Conservation (phyloP, 1,140 invertebrate species). For the Frieseomelitta varia region DNA sequence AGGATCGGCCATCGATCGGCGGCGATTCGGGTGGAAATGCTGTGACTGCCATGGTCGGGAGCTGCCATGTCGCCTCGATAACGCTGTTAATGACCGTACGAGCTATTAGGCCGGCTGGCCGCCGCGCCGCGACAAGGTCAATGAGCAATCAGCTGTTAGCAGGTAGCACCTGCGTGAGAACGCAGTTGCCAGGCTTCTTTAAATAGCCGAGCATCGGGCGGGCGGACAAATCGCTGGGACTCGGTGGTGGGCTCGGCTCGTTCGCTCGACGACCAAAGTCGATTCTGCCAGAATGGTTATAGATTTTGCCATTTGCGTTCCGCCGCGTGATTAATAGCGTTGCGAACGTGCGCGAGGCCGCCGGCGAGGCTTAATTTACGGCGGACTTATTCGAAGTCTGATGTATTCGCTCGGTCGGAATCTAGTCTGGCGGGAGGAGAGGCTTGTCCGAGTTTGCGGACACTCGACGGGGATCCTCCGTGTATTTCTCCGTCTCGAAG, state of each 20-base stretch:
- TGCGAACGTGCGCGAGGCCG: slow-evolving; percentile 1
- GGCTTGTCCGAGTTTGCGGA: background rate
- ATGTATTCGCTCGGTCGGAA: slow-evolving; percentile 13
- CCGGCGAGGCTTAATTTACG: slow-evolving; percentile 23
- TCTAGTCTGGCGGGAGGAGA: background rate
- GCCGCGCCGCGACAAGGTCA: slow-evolving; percentile 35
- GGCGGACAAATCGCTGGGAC: background rate
- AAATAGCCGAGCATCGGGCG: background rate
- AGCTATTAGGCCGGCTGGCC: slow-evolving; percentile 33
- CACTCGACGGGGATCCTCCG: no score
- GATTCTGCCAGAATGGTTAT: slow-evolving; percentile 7
- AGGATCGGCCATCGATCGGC: slow-evolving; percentile 34
- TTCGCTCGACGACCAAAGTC: background rate
- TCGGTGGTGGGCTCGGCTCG: background rate
- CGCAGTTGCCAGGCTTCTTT: slow-evolving; percentile 2
- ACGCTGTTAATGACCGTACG: slow-evolving; percentile 44
- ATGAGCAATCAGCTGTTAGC: slow-evolving; percentile 36
- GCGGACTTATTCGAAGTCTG: slow-evolving; percentile 13
- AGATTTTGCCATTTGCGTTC: slow-evolving; percentile 21
- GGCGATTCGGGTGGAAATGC: slow-evolving; percentile 18
- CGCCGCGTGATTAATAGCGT: slow-evolving; percentile 27
- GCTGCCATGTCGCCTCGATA: slow-evolving; percentile 16
- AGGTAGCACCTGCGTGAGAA: slow-evolving; percentile 36
- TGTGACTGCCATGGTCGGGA: slow-evolving; percentile 15
- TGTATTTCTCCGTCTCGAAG: background rate